Evolutionary conservation across 2,797 vertebrate genomes (phyloP), one percentile per base, ranked within the genome.

Genomic region (Oreochromis grahami): DNA sequence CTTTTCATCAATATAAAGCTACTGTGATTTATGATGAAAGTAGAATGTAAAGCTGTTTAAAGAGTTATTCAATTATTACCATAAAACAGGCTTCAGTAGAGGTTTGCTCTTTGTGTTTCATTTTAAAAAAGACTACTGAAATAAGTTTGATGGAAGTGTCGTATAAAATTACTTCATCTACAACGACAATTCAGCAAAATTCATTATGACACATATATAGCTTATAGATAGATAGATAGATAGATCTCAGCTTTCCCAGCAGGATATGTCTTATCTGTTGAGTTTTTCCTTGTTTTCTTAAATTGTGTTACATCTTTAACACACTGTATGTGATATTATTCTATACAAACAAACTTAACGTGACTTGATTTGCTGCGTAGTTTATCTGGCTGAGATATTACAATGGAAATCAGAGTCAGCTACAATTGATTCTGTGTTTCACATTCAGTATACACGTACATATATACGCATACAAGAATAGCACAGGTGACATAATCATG

Each of bases 401-500:
- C 45, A 83, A 76, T 50, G 85, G 5, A 85, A 91, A 89, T 92
- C 60, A 88, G 87, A 88, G 41, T 15, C 12, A 52, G 48, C 21
- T 58, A 79, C 83, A 81, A 92, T 89, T 88, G 84, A 91, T 84
- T 89, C 36, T 76, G 72, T 36, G 48, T 15, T 86, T 32, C 79
- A 76, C 48, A 58, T 83, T 78, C 26, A 32, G 48, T 38, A 50
- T 70, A 56, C 63, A 72, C 83, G 21, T 63, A 12, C 32, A 63
- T 3, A 36, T 63, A 63, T 36, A 85, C n/a, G 4, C 36, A 79
- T 53, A 86, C 55, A 86, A 80, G 82, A 82, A 77, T 81, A 82
- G 65, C 82, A 83, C 51, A 60, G 50, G 88, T 93, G 84, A 93
- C 89, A 93, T 91, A 87, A 89, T 83, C 63, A 79, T 78, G 84